Evolutionary conservation across 2,113 vertebrate genomes (phyloP).

Genomic region (Sebastes schlegelii): DNA sequence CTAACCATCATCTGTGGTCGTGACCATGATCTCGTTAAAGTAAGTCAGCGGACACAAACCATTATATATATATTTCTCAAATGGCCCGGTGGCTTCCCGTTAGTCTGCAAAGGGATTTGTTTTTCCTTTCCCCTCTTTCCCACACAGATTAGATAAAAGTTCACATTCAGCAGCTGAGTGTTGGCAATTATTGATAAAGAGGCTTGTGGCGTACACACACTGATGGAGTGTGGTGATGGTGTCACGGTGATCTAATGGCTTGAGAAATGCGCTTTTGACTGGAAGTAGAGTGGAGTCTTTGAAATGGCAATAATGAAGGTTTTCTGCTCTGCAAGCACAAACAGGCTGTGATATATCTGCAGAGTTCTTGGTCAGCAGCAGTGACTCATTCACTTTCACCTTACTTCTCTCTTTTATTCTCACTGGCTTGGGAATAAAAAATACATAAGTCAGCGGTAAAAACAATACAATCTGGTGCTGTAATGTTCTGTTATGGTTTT

Average conservation of each 20-base stretch:
- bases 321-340: slow-evolving; percentile 2
- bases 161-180: slow-evolving; percentile 48
- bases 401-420: not conserved
- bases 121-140: slow-evolving; percentile 24
- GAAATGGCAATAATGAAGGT: slow-evolving; percentile 29
- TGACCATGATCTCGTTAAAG: slow-evolving; percentile 10
- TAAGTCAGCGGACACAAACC: not conserved
- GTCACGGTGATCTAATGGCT: slow-evolving; percentile 45
- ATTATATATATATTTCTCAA: slow-evolving; percentile 20
- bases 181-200: slow-evolving; percentile 55
- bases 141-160: slow-evolving; percentile 55
- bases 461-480: not conserved
- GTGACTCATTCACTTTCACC: slow-evolving; percentile 17
- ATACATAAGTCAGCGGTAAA: not conserved
- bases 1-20: slow-evolving; percentile 32
- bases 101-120: slow-evolving; percentile 25
- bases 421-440: not conserved
- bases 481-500: not conserved
- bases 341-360: slow-evolving; percentile 9
- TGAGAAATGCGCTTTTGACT: slow-evolving; percentile 31
- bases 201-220: slow-evolving; percentile 29
- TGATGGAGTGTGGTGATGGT: slow-evolving; percentile 31
- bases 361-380: slow-evolving; percentile 7
- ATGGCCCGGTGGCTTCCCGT: slow-evolving; percentile 35
- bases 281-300: slow-evolving; percentile 40